Conservation (phyloP, 1,140 invertebrate species). For the Stegodyphus dumicola region DNA sequence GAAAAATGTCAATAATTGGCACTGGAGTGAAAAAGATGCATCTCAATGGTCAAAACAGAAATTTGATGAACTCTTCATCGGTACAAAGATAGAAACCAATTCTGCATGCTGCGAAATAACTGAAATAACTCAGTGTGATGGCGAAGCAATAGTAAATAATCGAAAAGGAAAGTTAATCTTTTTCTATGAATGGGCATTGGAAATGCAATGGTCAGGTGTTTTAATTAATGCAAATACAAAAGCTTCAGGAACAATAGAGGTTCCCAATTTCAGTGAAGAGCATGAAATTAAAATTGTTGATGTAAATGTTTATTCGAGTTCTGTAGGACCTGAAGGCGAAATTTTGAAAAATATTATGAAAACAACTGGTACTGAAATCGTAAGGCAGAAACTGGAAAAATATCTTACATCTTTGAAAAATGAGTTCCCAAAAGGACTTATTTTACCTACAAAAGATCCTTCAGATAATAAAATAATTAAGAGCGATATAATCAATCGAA, state of each 20-base stretch:
- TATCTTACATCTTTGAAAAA: slow-evolving; percentile 92
- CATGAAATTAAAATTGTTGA: slow-evolving; percentile 94
- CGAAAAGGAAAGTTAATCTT: slow-evolving; percentile 99
- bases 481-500: no score
- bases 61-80: neutral
- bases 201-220: slow-evolving; percentile 89
- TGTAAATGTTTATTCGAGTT: slow-evolving; percentile 81
- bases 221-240: slow-evolving; percentile 27
- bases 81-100: neutral
- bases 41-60: neutral
- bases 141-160: slow-evolving; percentile 97
- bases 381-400: slow-evolving; percentile 80
- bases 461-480: no score
- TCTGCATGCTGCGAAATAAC: slow-evolving; percentile 77
- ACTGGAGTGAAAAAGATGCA: slow-evolving; percentile 74
- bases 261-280: slow-evolving; percentile 98
- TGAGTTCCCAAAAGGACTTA: no score
- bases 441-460: no score
- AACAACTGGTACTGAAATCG: slow-evolving; percentile 78
- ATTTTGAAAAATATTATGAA: slow-evolving; percentile 87
- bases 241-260: slow-evolving; percentile 85
- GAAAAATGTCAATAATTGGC: slow-evolving; percentile 99
- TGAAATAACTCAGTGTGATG: slow-evolving; percentile 88
- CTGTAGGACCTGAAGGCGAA: slow-evolving; percentile 82
- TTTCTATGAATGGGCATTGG: slow-evolving; percentile 97